Percentiles rank a stretch among this genome's conserved stretches.
Evolutionary conservation across 2,888 invertebrate genomes (phyloP).

Genomic region (Cerceris rybyensis): DNA sequence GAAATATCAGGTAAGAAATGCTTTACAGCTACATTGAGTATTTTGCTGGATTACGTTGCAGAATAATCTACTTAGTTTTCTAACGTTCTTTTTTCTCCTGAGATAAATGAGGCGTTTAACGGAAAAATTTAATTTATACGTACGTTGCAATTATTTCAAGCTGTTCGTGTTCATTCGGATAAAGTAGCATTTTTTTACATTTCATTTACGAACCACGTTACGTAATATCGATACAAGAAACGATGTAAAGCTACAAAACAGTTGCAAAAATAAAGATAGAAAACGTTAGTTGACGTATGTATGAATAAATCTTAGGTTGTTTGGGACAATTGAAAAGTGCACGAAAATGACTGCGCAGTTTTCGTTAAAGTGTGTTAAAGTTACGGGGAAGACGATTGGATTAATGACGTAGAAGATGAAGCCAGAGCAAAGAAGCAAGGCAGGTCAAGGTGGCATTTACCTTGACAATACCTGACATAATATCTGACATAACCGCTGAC

Average conservation of each 20-base stretch:
- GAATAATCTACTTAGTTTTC: too few relatives aligned
- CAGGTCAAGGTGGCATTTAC: slow-evolving; percentile 76
- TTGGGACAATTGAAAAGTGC: not conserved
- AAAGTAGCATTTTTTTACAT: too few relatives aligned
- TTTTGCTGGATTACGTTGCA: too few relatives aligned
- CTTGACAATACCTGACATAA: slow-evolving; percentile 67
- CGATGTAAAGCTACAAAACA: too few relatives aligned
- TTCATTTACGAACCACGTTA: too few relatives aligned
- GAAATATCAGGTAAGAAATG: not conserved
- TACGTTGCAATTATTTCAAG: too few relatives aligned
- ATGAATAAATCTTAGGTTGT: not conserved
- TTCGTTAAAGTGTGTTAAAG: not conserved
- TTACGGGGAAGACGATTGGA: slow-evolving; percentile 48
- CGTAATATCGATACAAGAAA: too few relatives aligned
- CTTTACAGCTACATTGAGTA: too few relatives aligned
- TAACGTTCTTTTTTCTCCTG: too few relatives aligned
- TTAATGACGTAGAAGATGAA: slow-evolving; percentile 67
- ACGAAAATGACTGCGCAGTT: slow-evolving; percentile 1
- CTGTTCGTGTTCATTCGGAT: too few relatives aligned
- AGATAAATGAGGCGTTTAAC: too few relatives aligned
- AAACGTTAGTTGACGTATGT: not conserved
- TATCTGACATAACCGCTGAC: slow-evolving; percentile 57
- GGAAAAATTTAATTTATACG: too few relatives aligned
- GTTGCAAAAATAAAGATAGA: not conserved
- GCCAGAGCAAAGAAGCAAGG: slow-evolving; percentile 69